phyloP scores from a whole-genome alignment of 2,113 vertebrate genomes.

The Probosciger aterrimus region DNA sequence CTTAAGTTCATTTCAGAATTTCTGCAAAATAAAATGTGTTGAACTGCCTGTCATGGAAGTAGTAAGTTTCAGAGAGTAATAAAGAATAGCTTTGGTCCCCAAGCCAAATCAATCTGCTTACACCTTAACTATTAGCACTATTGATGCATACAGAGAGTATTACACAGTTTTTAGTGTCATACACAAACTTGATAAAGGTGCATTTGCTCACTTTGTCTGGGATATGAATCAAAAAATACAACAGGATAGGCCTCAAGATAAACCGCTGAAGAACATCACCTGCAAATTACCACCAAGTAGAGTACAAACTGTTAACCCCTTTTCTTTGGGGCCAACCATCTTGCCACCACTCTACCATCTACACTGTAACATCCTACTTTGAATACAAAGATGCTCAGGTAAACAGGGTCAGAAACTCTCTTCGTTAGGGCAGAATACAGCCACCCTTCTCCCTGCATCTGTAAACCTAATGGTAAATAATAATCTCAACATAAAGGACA shows the following conservation, averaged over 20 bases:
- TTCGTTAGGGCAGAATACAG: neutral
- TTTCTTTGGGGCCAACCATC: neutral
- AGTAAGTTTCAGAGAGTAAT: neutral
- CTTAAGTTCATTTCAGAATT: neutral
- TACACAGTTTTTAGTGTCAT: neutral
- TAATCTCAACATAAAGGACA: neutral
- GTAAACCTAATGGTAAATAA: neutral
- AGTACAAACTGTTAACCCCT: neutral
- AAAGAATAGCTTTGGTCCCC: neutral
- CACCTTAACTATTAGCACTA: neutral
- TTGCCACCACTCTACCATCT: neutral
- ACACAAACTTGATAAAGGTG: neutral
- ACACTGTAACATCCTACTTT: neutral
- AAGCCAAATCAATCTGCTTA: neutral
- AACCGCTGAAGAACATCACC: neutral
- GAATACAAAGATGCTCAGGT: neutral
- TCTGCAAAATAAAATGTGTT: neutral
- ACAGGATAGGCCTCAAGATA: neutral
- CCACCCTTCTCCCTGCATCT: accelerated
- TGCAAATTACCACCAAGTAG: neutral
- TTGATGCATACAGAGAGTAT: neutral
- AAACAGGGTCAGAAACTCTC: neutral
- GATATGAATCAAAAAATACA: neutral
- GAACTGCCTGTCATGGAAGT: neutral
- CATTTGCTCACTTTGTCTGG: accelerated